Evolutionary conservation across 1,140 invertebrate genomes (phyloP), one percentile per base, ranked within the genome.

Genomic region (Heliothis subflexa): DNA sequence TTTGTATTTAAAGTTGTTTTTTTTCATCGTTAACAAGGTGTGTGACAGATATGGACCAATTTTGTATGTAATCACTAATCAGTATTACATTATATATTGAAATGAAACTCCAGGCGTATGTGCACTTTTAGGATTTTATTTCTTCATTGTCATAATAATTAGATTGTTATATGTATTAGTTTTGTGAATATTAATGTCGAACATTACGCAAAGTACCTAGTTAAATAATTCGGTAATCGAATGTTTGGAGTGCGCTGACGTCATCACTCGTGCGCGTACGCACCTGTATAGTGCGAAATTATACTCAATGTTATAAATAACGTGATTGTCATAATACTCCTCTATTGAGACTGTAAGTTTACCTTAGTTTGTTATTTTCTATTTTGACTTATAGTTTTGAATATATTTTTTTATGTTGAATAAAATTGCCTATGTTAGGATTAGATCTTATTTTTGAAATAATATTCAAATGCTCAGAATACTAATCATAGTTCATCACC

Each of bases 291-390:
- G 11, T 64, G 33, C 14, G 21, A 9, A 28, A 40, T 62, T 45
- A 45, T 64, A 64, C 61, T 28, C 12, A 28, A 49, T 66, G 0
- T 21, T 66, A 52, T 54, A 33, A 0, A 70, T 50, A 9, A 54
- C 49, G 66, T 70, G 66, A 70, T 70, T 52, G 47, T 54, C 66
- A 70, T 70, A 70, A 70, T 70, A 70, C 49, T 70, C 66, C 49
- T 70, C 49, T 54, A 70, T 70, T 70, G 49, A 52, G 66, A 70
- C 49, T 70, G 49, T 70, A 45, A 68, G 9, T 28, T 40, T 40
- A 68, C 21, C 13, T 52, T 54, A 70, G 18, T 68, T 28, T 49
- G 21, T 70, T 10, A 28, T 11, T 52, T 52, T 10, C 21, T 28
- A n/a, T 70, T 52, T 49, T 66, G 18, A 70, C 12, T 70, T 52